Evolutionary conservation across 2,888 invertebrate genomes (phyloP).

Genomic region (Caenorhabditis sp.): DNA sequence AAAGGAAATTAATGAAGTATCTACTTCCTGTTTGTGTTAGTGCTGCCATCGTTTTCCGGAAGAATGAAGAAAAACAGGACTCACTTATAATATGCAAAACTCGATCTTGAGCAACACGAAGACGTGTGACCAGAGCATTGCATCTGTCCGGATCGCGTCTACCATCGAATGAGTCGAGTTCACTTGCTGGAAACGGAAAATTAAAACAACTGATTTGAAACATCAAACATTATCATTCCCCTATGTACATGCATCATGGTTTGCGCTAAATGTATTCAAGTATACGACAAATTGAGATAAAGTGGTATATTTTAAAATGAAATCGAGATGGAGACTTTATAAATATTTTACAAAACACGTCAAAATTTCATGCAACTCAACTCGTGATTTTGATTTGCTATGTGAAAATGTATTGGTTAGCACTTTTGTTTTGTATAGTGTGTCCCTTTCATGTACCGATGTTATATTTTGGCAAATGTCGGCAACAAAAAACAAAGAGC

Average conservation of each 20-base stretch:
- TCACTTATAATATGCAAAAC: conserved; percentile 82
- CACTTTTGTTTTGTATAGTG: conserved; percentile 18
- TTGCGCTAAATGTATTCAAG: no score
- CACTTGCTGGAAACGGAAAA: conserved; percentile 85
- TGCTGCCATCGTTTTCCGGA: neutral
- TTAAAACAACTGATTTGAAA: neutral
- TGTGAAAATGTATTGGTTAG: neutral
- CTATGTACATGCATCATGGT: neutral
- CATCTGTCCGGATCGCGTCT: conserved; percentile 96
- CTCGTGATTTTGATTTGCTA: no score
- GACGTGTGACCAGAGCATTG: conserved; percentile 94
- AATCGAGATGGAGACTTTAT: neutral
- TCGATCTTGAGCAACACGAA: conserved; percentile 91
- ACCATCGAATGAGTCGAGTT: conserved; percentile 99
- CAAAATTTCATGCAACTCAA: conserved; percentile 11
- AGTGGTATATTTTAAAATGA: no score
- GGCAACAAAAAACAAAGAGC: neutral
- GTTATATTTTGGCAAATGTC: neutral
- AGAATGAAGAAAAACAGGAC: conserved; percentile 34
- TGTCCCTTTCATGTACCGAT: neutral
- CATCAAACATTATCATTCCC: conserved; percentile 10
- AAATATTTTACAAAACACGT: neutral
- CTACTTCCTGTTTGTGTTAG: conserved; percentile 2
- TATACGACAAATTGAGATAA: no score
- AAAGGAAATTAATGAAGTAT: neutral